These are phyloP conservation scores for Catharus ustulatus DNA, from an alignment of 2,797 vertebrate genomes.

Conservation along the genomic window DNA sequence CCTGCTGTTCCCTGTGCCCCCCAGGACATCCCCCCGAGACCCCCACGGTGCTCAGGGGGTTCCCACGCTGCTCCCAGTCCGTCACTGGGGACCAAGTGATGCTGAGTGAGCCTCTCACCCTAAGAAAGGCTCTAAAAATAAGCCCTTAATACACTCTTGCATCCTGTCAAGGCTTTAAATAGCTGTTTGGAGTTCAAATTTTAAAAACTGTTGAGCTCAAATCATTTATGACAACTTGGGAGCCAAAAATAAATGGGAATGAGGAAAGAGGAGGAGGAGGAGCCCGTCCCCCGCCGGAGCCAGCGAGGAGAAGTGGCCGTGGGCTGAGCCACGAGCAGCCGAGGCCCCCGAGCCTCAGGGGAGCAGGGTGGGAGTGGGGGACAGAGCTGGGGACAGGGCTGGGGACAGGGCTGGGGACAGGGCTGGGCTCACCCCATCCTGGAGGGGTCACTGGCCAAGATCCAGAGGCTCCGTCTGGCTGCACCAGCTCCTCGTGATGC, in stretches of 20 bases:
- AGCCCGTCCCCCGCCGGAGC: neutral
- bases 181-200: slow-evolving; percentile 36
- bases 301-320: neutral
- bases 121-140: slow-evolving; percentile 51
- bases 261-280: slow-evolving; percentile 37
- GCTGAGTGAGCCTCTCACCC: neutral
- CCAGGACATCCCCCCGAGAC: neutral
- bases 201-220: slow-evolving; percentile 50
- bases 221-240: slow-evolving; percentile 59
- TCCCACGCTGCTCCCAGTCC: neutral
- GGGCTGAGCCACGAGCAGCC: neutral
- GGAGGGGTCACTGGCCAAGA: fast-evolving
- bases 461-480: too few relatives aligned
- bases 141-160: slow-evolving; percentile 14
- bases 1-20: fast-evolving
- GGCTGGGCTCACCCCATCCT: neutral
- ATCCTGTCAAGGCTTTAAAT: slow-evolving; percentile 63
- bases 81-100: fast-evolving
- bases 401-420: too few relatives aligned
- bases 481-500: fast-evolving
- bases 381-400: too few relatives aligned
- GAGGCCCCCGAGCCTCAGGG: neutral
- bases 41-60: fast-evolving
- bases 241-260: slow-evolving; percentile 57
- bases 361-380: neutral